These are phyloP conservation scores for Drosophila lowei DNA, from an alignment of 1,140 invertebrate species.

Conservation along the genomic window DNA sequence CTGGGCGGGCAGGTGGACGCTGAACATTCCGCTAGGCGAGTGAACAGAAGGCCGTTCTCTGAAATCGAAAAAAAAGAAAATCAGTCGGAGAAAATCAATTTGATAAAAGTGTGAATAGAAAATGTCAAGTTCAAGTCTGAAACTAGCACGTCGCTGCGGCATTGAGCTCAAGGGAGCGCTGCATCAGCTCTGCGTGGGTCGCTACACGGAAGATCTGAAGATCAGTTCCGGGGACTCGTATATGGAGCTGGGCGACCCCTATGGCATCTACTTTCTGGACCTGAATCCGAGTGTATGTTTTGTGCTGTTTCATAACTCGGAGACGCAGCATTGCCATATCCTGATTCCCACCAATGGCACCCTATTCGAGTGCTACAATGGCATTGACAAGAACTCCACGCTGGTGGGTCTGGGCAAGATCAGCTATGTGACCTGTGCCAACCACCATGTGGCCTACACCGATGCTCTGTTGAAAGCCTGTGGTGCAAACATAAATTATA, in stretches of 20 bases:
- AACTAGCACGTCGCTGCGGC: constrained; percentile 10
- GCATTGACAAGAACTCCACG: constrained; percentile 2
- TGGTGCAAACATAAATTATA: not conserved
- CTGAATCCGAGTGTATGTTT: constrained; percentile 10
- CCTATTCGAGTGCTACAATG: constrained; percentile 14
- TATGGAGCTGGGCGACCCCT: constrained; percentile 6
- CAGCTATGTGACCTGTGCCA: constrained; percentile 5
- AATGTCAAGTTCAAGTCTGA: constrained; percentile 12
- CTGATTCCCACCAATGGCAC: constrained; percentile 12
- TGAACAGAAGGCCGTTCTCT: constrained; percentile 84
- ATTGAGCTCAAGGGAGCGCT: constrained; percentile 10
- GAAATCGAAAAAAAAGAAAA: not conserved
- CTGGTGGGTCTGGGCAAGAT: constrained; percentile 7
- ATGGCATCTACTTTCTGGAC: constrained; percentile 15
- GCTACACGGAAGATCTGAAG: not conserved
- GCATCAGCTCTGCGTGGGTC: constrained; percentile 3
- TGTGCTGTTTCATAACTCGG: constrained; percentile 8
- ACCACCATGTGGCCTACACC: constrained; percentile 7
- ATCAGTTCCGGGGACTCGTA: not conserved
- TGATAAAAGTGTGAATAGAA: not conserved
- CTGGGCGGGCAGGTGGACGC: constrained; percentile 84
- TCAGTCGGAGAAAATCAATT: not conserved
- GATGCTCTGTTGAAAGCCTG: constrained; percentile 3
- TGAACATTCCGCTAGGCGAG: constrained; percentile 84
- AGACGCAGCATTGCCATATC: not conserved